Percentiles rank a stretch among this genome's conserved stretches.
Conservation (phyloP, 35 echinoderm and acorn worm species). For the Hemicentrotus pulcherrimus region DNA sequence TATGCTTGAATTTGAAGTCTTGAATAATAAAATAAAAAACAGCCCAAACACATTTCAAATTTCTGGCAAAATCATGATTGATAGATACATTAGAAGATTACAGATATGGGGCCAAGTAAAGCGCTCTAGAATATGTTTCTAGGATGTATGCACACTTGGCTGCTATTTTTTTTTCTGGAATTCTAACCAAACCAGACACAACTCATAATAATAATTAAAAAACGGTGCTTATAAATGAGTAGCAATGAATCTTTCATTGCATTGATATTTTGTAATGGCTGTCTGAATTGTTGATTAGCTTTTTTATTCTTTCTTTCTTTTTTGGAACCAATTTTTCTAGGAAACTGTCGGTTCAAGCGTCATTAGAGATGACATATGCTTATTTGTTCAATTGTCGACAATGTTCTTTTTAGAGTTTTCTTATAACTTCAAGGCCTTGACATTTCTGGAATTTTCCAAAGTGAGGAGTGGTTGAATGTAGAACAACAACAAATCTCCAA, state of each 20-base stretch:
- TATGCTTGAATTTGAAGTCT: background rate
- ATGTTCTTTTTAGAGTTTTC: no score
- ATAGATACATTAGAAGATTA: background rate
- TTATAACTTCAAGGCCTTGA: background rate
- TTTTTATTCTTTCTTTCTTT: no score
- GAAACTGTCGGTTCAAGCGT: no score
- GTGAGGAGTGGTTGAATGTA: background rate
- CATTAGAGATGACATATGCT: no score
- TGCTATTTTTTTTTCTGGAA: background rate
- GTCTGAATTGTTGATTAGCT: no score
- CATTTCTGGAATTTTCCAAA: background rate
- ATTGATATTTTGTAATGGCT: no score
- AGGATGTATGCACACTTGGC: background rate
- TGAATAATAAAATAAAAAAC: no score
- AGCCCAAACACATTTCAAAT: background rate
- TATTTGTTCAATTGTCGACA: no score
- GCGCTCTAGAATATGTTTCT: background rate
- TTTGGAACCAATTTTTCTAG: no score
- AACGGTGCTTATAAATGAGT: no score
- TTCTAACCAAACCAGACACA: background rate
- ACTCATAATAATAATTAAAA: background rate
- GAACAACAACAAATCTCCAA: background rate
- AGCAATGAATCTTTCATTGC: no score
- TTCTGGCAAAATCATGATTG: background rate
- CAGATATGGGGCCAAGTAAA: background rate